Evolutionary conservation across 2,113 vertebrate genomes (phyloP).

Genomic region (Tachuris rubrigastra): DNA sequence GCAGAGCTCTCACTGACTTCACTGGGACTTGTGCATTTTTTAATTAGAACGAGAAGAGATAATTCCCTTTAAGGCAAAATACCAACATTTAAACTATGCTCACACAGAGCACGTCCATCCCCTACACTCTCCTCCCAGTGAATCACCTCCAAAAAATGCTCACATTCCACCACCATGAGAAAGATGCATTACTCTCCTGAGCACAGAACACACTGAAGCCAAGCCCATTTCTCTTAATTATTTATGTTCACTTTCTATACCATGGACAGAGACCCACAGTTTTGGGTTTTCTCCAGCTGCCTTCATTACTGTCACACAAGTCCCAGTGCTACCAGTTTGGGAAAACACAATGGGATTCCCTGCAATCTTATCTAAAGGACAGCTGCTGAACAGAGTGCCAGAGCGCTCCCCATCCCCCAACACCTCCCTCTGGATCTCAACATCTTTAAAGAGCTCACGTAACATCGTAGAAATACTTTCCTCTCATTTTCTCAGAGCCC

Average conservation of each 20-base stretch:
- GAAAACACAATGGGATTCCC: background rate
- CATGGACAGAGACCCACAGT: constrained; percentile 45
- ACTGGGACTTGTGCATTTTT: background rate
- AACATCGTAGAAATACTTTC: background rate
- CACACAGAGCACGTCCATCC: background rate
- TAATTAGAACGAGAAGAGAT: background rate
- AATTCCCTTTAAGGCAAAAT: background rate
- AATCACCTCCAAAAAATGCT: constrained; percentile 49
- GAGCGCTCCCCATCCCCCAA: background rate
- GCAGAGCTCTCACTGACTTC: background rate
- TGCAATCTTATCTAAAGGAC: background rate
- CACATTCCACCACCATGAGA: constrained; percentile 25
- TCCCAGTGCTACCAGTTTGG: background rate
- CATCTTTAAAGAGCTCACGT: background rate
- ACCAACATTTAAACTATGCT: background rate
- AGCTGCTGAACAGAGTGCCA: background rate
- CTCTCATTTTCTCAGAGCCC: background rate
- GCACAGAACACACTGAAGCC: background rate
- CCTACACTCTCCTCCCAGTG: background rate
- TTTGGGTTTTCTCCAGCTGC: background rate
- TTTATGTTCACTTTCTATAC: background rate
- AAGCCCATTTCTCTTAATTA: background rate
- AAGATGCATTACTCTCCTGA: background rate
- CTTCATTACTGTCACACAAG: background rate
- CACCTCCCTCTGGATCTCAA: background rate